phyloP scores from a whole-genome alignment of 2,113 vertebrate genomes.

The Leptodactylus fuscus region DNA sequence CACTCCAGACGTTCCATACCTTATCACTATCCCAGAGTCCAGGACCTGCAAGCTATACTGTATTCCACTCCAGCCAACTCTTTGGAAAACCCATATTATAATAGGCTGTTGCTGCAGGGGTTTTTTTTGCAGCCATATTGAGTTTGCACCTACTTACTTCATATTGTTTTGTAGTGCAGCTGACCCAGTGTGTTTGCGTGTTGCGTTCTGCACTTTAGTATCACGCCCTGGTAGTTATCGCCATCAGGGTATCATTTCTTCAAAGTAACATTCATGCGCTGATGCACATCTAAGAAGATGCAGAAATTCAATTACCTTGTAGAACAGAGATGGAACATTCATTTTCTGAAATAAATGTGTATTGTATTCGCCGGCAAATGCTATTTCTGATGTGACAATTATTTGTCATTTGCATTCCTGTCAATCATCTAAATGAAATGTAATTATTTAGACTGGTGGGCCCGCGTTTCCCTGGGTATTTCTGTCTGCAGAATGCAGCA shows the following conservation, averaged over 20 bases:
- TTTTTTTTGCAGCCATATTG: too few relatives aligned
- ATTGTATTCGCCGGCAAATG: not conserved
- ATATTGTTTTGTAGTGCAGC: too few relatives aligned
- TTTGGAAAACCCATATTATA: too few relatives aligned
- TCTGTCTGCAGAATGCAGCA: slow-evolving; percentile 9
- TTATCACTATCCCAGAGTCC: too few relatives aligned
- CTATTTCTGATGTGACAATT: slow-evolving; percentile 12
- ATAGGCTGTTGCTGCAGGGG: too few relatives aligned
- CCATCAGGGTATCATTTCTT: not conserved
- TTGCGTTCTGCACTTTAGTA: too few relatives aligned
- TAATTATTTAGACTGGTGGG: not conserved
- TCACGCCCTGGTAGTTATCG: not conserved
- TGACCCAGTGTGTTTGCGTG: too few relatives aligned
- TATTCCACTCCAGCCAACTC: too few relatives aligned
- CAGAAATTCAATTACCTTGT: not conserved
- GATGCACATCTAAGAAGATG: not conserved
- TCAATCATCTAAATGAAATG: slow-evolving; percentile 49
- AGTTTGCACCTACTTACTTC: too few relatives aligned
- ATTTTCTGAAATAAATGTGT: slow-evolving; percentile 1
- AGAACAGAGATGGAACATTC: not conserved
- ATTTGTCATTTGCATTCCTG: slow-evolving; percentile 52
- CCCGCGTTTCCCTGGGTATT: not conserved
- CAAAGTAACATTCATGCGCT: not conserved
- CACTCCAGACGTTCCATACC: too few relatives aligned
- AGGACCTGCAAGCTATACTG: too few relatives aligned